Conservation (phyloP, 2,113 vertebrate genomes). For the Zapus hudsonius region DNA sequence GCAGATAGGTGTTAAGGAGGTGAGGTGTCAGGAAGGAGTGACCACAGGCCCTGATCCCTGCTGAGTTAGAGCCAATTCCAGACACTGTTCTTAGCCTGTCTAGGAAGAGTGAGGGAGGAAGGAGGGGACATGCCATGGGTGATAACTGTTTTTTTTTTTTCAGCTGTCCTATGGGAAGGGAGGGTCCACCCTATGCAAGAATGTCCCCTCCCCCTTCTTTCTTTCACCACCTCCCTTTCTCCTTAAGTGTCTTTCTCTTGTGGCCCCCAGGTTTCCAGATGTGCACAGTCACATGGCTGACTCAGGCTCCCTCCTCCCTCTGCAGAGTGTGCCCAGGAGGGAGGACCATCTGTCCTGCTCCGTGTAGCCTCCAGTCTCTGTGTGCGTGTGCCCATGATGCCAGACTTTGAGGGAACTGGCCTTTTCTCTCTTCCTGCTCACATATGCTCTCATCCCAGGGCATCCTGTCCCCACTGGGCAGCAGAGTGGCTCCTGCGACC, state of each 20-base stretch:
- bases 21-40: not conserved
- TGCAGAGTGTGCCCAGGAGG: not conserved
- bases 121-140: not conserved
- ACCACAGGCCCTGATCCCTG: not conserved
- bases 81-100: not conserved
- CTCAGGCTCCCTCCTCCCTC: constrained; percentile 2
- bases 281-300: not conserved
- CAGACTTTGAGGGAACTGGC: too few relatives aligned
- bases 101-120: not conserved
- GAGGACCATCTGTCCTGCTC: constrained; percentile 42
- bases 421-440: too few relatives aligned
- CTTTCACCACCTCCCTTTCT: not conserved
- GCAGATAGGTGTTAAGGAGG: not conserved
- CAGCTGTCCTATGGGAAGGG: not conserved
- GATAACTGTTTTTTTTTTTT: not conserved
- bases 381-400: too few relatives aligned
- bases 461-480: too few relatives aligned
- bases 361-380: not conserved
- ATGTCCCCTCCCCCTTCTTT: not conserved
- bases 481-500: too few relatives aligned
- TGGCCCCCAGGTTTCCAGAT: constrained; percentile 52
- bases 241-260: not conserved
- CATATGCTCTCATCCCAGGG: too few relatives aligned
- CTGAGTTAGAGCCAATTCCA: not conserved
- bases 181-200: too few relatives aligned